Evolutionary conservation across 2,113 vertebrate species (phyloP), one percentile per base, ranked within the genome.

Genomic region (Piprites chloris): DNA sequence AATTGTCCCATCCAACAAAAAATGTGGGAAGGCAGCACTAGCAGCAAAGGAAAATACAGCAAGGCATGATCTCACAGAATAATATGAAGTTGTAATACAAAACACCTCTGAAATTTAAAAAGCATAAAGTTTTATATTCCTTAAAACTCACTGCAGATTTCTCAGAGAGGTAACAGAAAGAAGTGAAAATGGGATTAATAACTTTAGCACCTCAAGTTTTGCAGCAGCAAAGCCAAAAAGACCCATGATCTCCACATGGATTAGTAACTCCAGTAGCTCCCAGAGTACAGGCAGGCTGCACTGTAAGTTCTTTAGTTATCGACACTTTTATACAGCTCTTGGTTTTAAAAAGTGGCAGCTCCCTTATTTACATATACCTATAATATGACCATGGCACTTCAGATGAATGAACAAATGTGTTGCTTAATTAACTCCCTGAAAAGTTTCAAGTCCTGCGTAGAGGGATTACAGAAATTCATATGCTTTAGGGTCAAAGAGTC

Each of bases 231-330:
- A 88, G 49, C 9, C 71, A 37, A 27, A 61, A 53, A 53, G 27
- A 26, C 6, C 12, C 22, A 42, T 19, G 53, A 73, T 16, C 32
- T 5, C 1, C 5, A 16, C 0, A 2, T 23, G 50, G 30, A 74
- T 67, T 83, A 14, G 63, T 42, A 75, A 30, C 17, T 52, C 33
- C 0, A 2, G 50, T 3, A 59, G 46, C 11, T 86, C 26, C 53
- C 18, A 19, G n/a, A 66, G n/a, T 23, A 41, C 37, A n/a, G 30
- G 20, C 10, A 71, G 0, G 2, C 26, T 87, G 20, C 49, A 41
- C 11, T 32, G 5, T 17, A 69, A 77, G 7, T 30, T 77, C 35
- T 89, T 88, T 56, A 20, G 11, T 56, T 74, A 35, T 2, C 17
- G 68, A 16, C 2, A 6, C 2, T 3, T 50, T 89, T 63, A 71